phyloP scores from a whole-genome alignment of 2,888 invertebrate genomes.

The Trichopria drosophilae region DNA sequence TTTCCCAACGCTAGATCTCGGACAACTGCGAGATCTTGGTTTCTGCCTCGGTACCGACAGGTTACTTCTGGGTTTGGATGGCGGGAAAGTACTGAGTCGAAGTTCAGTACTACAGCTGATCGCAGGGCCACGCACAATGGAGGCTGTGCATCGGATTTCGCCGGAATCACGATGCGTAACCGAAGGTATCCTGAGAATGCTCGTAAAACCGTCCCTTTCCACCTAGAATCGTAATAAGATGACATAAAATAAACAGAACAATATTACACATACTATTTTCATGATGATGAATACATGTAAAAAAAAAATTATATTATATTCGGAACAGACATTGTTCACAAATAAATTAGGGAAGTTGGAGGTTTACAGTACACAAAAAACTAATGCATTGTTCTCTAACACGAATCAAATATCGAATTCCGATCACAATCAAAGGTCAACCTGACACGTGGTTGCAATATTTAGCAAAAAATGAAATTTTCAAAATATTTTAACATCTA shows the following conservation, averaged over 20 bases:
- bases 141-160: conserved; percentile 57
- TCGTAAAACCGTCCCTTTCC: conserved; percentile 61
- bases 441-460: too few relatives aligned
- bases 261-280: conserved; percentile 4
- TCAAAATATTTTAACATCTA: too few relatives aligned
- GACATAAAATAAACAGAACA: too few relatives aligned
- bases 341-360: too few relatives aligned
- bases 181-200: conserved; percentile 64
- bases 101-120: conserved; percentile 51
- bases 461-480: too few relatives aligned
- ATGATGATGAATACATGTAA: too few relatives aligned
- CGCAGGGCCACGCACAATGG: conserved; percentile 44
- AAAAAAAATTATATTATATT: too few relatives aligned
- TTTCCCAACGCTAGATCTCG: conserved; percentile 6
- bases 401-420: too few relatives aligned
- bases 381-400: too few relatives aligned
- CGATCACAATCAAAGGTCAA: too few relatives aligned
- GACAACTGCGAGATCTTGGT: conserved; percentile 9
- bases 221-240: conserved; percentile 52
- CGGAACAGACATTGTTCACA: too few relatives aligned
- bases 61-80: conserved; percentile 6
- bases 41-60: not conserved
- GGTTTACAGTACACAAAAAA: too few relatives aligned
- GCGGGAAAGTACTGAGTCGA: conserved; percentile 37
- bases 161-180: conserved; percentile 62